These are phyloP conservation scores for Mus spicilegus DNA, from an alignment of 2,113 vertebrate species.

Conservation along the genomic window DNA sequence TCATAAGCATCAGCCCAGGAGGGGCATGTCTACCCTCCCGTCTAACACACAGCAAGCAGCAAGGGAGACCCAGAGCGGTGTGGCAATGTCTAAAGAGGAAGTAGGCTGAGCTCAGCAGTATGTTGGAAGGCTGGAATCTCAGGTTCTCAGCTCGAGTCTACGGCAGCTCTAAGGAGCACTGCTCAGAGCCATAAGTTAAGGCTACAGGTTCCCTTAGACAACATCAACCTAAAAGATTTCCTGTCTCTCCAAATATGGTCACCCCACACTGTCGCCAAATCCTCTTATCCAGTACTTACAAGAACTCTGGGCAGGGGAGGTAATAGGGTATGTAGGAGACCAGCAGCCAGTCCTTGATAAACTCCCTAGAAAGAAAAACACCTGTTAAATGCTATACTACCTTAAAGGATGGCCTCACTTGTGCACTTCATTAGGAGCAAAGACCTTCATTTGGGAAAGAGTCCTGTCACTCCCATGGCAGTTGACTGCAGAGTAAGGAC, in stretches of 20 bases:
- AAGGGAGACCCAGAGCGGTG: neutral
- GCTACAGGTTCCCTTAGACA: too few species aligned
- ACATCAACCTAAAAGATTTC: neutral
- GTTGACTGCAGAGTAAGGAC: neutral
- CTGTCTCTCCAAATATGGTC: neutral
- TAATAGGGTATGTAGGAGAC: slow-evolving; percentile 80
- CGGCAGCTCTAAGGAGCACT: neutral
- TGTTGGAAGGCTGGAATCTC: accelerated
- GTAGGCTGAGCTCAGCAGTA: neutral
- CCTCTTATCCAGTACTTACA: slow-evolving; percentile 73
- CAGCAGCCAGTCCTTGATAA: neutral
- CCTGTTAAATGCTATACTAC: neutral
- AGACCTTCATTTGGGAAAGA: neutral
- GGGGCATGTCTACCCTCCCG: neutral
- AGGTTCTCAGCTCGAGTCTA: neutral
- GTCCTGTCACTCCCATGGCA: neutral
- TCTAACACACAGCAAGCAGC: neutral
- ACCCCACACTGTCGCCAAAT: neutral
- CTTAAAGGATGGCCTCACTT: neutral
- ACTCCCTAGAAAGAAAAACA: slow-evolving; percentile 70
- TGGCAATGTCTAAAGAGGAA: neutral
- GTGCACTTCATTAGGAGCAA: neutral
- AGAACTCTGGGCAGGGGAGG: slow-evolving; percentile 84
- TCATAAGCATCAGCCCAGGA: neutral
- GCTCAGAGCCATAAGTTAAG: neutral